Evolutionary conservation across 2,888 invertebrate genomes (phyloP).

Genomic region (Acrobasis repandana): DNA sequence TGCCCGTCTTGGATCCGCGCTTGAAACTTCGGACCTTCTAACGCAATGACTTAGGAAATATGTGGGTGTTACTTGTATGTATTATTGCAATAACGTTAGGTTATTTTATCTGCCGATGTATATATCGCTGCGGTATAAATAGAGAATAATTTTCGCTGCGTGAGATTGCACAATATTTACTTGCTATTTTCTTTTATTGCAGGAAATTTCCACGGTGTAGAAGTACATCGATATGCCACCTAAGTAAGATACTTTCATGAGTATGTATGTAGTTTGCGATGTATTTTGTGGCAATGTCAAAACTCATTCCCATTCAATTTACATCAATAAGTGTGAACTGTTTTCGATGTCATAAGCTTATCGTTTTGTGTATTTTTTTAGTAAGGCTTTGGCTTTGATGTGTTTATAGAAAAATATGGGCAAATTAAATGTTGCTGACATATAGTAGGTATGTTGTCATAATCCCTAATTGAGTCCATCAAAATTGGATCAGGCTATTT

Average conservation of each 20-base stretch:
- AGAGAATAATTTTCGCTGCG: not conserved
- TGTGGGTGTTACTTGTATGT: no score
- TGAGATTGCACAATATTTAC: conserved; percentile 34
- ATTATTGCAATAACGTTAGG: no score
- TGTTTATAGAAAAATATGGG: conserved; percentile 1
- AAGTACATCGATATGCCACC: conserved; percentile 74
- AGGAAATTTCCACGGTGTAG: conserved; percentile 73
- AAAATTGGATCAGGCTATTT: conserved; percentile 4
- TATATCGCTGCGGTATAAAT: conserved; percentile 21
- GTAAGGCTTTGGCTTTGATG: conserved; percentile 14
- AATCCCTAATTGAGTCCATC: conserved; percentile 1
- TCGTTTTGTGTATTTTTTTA: not conserved
- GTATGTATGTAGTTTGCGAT: conserved; percentile 12
- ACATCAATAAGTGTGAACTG: not conserved
- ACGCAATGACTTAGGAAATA: no score
- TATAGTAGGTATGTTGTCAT: not conserved
- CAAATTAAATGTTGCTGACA: not conserved
- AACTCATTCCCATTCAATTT: conserved; percentile 21
- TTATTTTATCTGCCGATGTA: no score
- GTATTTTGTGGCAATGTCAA: conserved; percentile 21
- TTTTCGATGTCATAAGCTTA: conserved; percentile 7
- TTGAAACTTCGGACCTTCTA: no score
- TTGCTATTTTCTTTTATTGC: conserved; percentile 67
- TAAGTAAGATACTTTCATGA: conserved; percentile 66
- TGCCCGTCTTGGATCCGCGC: no score